Evolutionary conservation across 2,797 vertebrate species (phyloP).

Genomic region (Danio jaintianensis): DNA sequence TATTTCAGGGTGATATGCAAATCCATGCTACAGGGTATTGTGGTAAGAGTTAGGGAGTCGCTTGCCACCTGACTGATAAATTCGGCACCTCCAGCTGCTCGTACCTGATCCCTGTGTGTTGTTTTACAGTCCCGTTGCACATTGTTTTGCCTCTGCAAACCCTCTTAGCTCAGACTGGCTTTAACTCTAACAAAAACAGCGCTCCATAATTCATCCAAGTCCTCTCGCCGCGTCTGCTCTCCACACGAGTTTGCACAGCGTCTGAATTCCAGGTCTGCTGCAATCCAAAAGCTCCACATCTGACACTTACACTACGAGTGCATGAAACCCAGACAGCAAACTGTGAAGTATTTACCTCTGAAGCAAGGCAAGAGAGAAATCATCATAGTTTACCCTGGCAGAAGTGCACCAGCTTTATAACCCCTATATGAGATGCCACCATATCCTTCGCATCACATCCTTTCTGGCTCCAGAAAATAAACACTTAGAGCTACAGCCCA

Average conservation of each 20-base stretch:
- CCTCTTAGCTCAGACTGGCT: background rate
- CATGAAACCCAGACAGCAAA: constrained; percentile 64
- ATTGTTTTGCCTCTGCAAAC: background rate
- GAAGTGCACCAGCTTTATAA: constrained; percentile 52
- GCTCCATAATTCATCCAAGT: constrained; percentile 38
- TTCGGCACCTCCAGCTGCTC: constrained; percentile 1
- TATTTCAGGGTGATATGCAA: constrained; percentile 40
- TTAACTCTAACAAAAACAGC: constrained; percentile 45
- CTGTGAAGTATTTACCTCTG: constrained; percentile 64
- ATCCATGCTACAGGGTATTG: constrained; percentile 18
- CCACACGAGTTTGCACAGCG: constrained; percentile 48
- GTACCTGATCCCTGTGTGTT: constrained; percentile 12
- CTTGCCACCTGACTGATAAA: constrained; percentile 37
- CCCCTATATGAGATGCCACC: constrained; percentile 51
- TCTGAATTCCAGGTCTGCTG: constrained; percentile 52
- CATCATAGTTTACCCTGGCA: constrained; percentile 62
- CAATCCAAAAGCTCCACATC: constrained; percentile 49
- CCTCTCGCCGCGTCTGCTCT: constrained; percentile 33
- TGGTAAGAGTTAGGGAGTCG: constrained; percentile 14
- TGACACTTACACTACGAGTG: constrained; percentile 59
- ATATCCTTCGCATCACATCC: constrained; percentile 7
- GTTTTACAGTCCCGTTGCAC: constrained; percentile 9
- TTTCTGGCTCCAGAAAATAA: constrained; percentile 46
- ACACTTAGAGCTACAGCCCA: constrained; percentile 37
- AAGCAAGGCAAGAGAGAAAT: constrained; percentile 59